These are phyloP conservation scores for Gorilla gorilla DNA, from an alignment of 2,113 vertebrate species.

Conservation along the genomic window DNA sequence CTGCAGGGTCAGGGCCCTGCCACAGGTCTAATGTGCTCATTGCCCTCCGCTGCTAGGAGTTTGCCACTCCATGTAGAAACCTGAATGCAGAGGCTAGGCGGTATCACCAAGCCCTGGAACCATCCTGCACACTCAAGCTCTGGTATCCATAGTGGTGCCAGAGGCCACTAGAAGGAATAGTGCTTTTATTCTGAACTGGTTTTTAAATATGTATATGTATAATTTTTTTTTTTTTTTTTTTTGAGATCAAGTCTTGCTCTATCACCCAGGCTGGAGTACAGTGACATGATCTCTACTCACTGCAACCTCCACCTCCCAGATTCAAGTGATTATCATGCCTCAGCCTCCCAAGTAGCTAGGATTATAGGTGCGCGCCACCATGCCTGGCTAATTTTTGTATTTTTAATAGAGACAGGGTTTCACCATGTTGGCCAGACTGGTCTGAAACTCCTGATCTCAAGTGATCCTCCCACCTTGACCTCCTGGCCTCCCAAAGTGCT, in stretches of 20 bases:
- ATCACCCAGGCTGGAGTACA: neutral
- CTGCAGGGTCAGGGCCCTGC: neutral
- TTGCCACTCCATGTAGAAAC: accelerated
- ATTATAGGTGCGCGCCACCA: neutral
- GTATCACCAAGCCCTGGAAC: neutral
- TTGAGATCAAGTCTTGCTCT: neutral
- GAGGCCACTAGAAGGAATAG: neutral
- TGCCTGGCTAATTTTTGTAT: neutral
- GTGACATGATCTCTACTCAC: neutral
- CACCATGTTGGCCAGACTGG: neutral
- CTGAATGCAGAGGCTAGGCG: neutral
- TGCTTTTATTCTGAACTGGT: neutral
- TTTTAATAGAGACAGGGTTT: neutral
- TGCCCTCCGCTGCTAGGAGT: accelerated
- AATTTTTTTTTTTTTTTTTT: neutral
- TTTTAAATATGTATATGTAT: neutral
- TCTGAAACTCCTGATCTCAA: neutral
- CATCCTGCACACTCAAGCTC: neutral
- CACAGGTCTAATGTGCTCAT: accelerated
- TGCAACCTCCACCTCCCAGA: neutral
- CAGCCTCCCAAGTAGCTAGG: neutral
- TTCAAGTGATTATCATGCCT: neutral
- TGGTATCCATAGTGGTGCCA: accelerated
- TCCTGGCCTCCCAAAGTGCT: neutral
- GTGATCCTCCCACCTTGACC: neutral